Evolutionary conservation across 2,888 invertebrate genomes (phyloP), one percentile per base, ranked within the genome.

Genomic region (Diplazon laetatorius): DNA sequence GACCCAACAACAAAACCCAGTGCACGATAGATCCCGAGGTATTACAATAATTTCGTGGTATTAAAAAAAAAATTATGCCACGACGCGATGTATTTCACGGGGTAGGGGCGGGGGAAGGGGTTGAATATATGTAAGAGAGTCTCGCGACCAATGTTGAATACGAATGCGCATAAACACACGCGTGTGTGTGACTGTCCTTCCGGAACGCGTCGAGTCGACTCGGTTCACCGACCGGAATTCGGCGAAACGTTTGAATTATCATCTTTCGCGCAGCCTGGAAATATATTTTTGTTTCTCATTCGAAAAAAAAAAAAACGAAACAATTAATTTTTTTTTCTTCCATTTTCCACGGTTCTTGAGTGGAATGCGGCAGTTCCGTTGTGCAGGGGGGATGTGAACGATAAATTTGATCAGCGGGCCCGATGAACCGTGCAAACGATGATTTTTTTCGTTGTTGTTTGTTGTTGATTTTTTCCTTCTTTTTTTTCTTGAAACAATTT

Each of bases 41-140:
- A 70, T 62, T 63, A 60, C 72, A 76, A 79, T 76, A 79, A 76
- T 79, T 79, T 79, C 65, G 79, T 76, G 72, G n/a, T 73, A 76
- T 79, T 76, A 80, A 80, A 72, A 72, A 80, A n/a, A n/a, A n/a
- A n/a, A n/a, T n/a, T 59, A 77, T 48, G 25, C 60, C 30, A 16
- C 66, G 72, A 60, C 65, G 71, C 65, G 71, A 37, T 68, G 68
- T 10, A 72, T 68, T 66, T 55, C n/a, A n/a, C n/a, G n/a, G n/a
- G n/a, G n/a, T n/a, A n/a, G n/a, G n/a, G n/a, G n/a, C n/a, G n/a
- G n/a, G n/a, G n/a, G 14, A 57, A 25, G 55, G 66, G 55, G 66
- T 16, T 46, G 37, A 35, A 30, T 35, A n/a, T 20, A n/a, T n/a
- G n/a, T n/a, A n/a, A n/a, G n/a, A n/a, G 59, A 48, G 46, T 6